These are phyloP conservation scores for Chelon labrosus DNA, from an alignment of 2,797 vertebrate genomes.

Conservation along the genomic window DNA sequence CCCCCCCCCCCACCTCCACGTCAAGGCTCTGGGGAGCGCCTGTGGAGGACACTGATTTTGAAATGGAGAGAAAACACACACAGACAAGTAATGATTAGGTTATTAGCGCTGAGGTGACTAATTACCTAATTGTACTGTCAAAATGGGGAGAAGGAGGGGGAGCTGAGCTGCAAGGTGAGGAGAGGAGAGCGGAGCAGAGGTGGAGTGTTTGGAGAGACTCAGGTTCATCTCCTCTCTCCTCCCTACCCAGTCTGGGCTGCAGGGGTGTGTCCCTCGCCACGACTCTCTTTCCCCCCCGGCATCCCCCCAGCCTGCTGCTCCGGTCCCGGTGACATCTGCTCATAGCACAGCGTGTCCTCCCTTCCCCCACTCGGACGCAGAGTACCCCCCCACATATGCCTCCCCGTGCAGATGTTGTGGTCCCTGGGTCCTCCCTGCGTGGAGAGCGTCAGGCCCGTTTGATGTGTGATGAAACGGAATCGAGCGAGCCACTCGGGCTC, in stretches of 20 bases:
- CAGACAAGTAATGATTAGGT: constrained; percentile 83
- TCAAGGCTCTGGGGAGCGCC: constrained; percentile 64
- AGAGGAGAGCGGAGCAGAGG: constrained; percentile 57
- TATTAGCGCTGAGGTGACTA: constrained; percentile 84
- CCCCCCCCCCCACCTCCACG: constrained; percentile 53
- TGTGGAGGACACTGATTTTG: constrained; percentile 69
- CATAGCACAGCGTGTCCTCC: constrained; percentile 79
- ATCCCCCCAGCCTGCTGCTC: constrained; percentile 88
- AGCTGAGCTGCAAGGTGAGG: constrained; percentile 67
- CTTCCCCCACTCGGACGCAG: constrained; percentile 74
- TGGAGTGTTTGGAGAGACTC: constrained; percentile 59
- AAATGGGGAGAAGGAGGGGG: constrained; percentile 68
- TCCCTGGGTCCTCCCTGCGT: constrained; percentile 90
- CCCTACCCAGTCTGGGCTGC: constrained; percentile 77
- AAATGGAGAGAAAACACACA: constrained; percentile 76
- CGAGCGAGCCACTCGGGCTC: constrained; percentile 90
- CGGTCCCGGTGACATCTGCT: constrained; percentile 95
- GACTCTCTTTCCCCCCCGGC: constrained; percentile 75
- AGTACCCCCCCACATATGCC: constrained; percentile 74
- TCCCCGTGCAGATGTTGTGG: constrained; percentile 94
- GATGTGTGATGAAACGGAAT: constrained; percentile 99
- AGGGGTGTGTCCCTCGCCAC: constrained; percentile 66
- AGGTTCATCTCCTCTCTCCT: constrained; percentile 53
- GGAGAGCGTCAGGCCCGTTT: constrained; percentile 92
- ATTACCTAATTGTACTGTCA: constrained; percentile 87